A percentile compares a stretch with the other conserved stretches of the same genome.
Evolutionary conservation across 2,888 invertebrate genomes (phyloP).

Genomic region (Harpagoxenus sublaevis): DNA sequence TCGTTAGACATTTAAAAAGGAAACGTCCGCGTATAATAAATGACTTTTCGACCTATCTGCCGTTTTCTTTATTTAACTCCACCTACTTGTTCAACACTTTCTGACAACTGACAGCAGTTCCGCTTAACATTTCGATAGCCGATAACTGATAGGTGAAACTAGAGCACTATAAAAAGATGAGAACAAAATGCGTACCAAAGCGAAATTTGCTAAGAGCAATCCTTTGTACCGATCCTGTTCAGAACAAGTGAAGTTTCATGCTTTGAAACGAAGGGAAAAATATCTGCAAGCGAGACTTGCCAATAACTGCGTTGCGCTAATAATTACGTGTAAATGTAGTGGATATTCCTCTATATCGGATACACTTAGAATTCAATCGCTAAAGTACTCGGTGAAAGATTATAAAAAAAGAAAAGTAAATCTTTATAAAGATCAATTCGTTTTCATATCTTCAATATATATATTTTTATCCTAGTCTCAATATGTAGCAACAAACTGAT

Average conservation of each 20-base stretch:
- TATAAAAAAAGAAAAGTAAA: neutral
- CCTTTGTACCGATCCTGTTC: constrained; percentile 29
- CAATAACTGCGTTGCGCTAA: neutral
- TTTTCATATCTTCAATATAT: neutral
- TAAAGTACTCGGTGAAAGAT: neutral
- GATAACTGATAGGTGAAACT: constrained; percentile 41
- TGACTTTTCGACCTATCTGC: neutral
- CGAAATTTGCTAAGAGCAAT: constrained; percentile 35
- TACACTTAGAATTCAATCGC: neutral
- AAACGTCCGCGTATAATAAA: constrained; percentile 19
- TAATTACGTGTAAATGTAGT: constrained; percentile 5
- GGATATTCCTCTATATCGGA: neutral
- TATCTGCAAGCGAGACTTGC: constrained; percentile 11
- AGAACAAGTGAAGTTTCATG: constrained; percentile 5
- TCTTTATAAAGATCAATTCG: neutral
- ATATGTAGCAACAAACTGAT: neutral
- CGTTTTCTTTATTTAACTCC: constrained; percentile 25
- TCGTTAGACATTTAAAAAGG: neutral
- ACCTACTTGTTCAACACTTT: constrained; percentile 19
- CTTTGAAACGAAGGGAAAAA: constrained; percentile 24
- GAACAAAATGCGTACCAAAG: constrained; percentile 37
- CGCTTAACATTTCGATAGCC: constrained; percentile 25
- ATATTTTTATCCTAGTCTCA: neutral
- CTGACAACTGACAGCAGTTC: constrained; percentile 21
- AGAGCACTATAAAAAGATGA: constrained; percentile 32